phyloP scores from a whole-genome alignment of 2,113 vertebrate genomes.

The Phyllostomus discolor region DNA sequence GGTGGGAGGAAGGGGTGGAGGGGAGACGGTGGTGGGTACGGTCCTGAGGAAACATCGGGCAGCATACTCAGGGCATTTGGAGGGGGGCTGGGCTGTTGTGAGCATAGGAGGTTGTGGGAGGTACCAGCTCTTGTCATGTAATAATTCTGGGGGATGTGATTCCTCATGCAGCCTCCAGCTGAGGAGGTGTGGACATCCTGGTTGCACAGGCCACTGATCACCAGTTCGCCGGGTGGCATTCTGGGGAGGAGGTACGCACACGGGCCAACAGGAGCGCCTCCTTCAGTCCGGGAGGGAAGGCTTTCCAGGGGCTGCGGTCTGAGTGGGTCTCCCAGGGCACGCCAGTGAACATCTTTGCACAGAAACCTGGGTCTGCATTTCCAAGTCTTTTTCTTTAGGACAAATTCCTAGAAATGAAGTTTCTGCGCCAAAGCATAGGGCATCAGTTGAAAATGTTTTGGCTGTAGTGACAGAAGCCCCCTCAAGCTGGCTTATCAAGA shows the following conservation, averaged over 20 bases:
- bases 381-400: not conserved
- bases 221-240: not conserved
- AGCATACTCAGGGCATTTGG: not conserved
- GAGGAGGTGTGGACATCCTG: not conserved
- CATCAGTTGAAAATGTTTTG: not conserved
- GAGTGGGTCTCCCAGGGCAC: not conserved
- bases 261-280: not conserved
- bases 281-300: not conserved
- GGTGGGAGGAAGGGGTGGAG: fast-evolving
- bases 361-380: not conserved
- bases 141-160: not conserved
- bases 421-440: not conserved
- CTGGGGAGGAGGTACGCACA: not conserved
- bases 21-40: not conserved
- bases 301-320: not conserved
- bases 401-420: not conserved
- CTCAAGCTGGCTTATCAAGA: not conserved
- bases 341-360: not conserved
- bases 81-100: not conserved
- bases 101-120: not conserved
- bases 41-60: not conserved
- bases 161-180: not conserved
- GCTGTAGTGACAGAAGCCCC: not conserved
- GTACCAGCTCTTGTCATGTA: not conserved
- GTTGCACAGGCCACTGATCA: not conserved